These are phyloP conservation scores for Scrobipalpa atriplicella DNA, from an alignment of 2,888 invertebrate genomes.

Conservation along the genomic window DNA sequence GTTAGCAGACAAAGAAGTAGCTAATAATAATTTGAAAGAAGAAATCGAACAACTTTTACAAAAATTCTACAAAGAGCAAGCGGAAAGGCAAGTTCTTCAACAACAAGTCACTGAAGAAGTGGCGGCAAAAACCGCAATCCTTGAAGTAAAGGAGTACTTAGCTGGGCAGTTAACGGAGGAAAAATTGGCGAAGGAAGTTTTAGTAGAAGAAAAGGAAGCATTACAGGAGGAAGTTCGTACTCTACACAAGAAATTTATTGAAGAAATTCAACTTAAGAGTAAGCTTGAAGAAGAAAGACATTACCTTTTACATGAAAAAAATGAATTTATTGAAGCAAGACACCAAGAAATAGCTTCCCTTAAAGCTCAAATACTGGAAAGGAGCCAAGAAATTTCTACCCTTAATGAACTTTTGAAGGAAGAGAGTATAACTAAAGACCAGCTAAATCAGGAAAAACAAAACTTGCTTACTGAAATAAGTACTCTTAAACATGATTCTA, in stretches of 20 bases:
- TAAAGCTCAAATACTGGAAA: slow-evolving; percentile 36
- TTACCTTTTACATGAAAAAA: slow-evolving; percentile 28
- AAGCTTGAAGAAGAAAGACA: slow-evolving; percentile 33
- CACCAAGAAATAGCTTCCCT: slow-evolving; percentile 12
- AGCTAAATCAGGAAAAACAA: slow-evolving; percentile 31
- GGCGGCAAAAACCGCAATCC: neutral
- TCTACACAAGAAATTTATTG: slow-evolving; percentile 33
- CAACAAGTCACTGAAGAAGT: slow-evolving; percentile 19
- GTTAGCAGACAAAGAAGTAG: slow-evolving; percentile 36
- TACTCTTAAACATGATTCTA: slow-evolving; percentile 18
- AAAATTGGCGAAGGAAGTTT: slow-evolving; percentile 43
- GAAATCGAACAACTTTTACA: slow-evolving; percentile 24
- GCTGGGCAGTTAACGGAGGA: slow-evolving; percentile 51
- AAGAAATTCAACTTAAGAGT: slow-evolving; percentile 31
- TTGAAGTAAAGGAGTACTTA: slow-evolving; percentile 23
- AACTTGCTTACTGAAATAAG: slow-evolving; percentile 20
- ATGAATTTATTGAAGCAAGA: slow-evolving; percentile 26
- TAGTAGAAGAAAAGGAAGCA: slow-evolving; percentile 37
- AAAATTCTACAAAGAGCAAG: slow-evolving; percentile 8
- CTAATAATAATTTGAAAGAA: slow-evolving; percentile 27
- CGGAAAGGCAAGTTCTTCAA: slow-evolving; percentile 38
- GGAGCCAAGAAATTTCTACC: slow-evolving; percentile 31
- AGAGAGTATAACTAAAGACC: slow-evolving; percentile 33
- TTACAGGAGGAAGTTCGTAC: slow-evolving; percentile 27
- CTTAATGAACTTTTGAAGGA: slow-evolving; percentile 35